These are phyloP conservation scores for Suillia variegata DNA, from an alignment of 2,888 invertebrate genomes.

Conservation along the genomic window DNA sequence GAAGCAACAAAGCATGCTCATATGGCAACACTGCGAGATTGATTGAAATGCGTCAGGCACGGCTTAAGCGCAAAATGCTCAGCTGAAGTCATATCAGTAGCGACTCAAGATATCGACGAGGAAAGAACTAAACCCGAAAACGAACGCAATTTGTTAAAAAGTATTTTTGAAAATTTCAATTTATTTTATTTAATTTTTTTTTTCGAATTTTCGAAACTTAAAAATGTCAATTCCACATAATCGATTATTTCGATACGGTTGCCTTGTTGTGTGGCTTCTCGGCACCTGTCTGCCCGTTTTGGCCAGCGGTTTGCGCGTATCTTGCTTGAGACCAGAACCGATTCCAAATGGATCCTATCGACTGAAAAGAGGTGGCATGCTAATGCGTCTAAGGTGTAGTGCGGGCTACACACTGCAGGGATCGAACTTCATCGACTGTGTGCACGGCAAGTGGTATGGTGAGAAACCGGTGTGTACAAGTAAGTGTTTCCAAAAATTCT, in stretches of 20 bases:
- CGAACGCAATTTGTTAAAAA: too few relatives aligned
- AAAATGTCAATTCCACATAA: background rate
- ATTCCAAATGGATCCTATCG: slow-evolving; percentile 28
- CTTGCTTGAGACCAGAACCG: slow-evolving; percentile 28
- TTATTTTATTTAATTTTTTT: background rate
- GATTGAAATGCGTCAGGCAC: background rate
- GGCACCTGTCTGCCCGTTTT: background rate
- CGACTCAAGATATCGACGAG: background rate
- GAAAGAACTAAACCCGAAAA: background rate
- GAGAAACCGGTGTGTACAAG: slow-evolving; percentile 74
- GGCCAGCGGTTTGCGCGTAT: slow-evolving; percentile 12
- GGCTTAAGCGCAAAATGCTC: background rate
- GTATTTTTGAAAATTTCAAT: background rate
- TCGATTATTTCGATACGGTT: background rate
- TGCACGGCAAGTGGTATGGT: slow-evolving; percentile 72
- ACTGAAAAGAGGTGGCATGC: slow-evolving; percentile 20
- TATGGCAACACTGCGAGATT: background rate
- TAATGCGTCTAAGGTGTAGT: slow-evolving; percentile 34
- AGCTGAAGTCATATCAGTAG: background rate
- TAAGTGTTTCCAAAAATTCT: slow-evolving; percentile 63
- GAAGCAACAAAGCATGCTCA: background rate
- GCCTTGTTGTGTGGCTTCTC: background rate
- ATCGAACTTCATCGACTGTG: slow-evolving; percentile 40
- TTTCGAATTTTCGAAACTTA: background rate
- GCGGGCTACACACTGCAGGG: slow-evolving; percentile 35